Conservation (phyloP, 2,797 vertebrate genomes). For the Lateolabrax maculatus region DNA sequence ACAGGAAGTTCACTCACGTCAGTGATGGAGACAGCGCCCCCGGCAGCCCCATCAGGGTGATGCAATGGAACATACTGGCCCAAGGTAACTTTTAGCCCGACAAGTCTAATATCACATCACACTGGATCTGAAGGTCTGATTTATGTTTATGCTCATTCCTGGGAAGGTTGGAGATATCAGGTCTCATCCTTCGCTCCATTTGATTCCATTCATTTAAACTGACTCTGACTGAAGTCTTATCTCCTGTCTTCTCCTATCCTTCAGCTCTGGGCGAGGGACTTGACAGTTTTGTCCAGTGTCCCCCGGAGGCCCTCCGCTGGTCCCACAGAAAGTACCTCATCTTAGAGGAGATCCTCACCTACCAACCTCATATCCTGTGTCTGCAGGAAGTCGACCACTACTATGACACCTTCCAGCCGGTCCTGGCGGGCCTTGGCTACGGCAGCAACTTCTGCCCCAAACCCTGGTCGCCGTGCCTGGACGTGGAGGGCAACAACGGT, state of each 20-base stretch:
- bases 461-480: constrained; percentile 94
- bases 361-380: constrained; percentile 94
- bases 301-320: constrained; percentile 94
- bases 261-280: constrained; percentile 96
- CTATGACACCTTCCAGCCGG: constrained; percentile 94
- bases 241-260: constrained; percentile 39
- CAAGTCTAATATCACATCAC: neutral
- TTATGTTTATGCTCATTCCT: no score
- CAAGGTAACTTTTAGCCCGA: constrained; percentile 87
- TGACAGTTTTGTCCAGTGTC: constrained; percentile 95
- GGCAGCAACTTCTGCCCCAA: constrained; percentile 94
- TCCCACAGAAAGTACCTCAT: constrained; percentile 96
- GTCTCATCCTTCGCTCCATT: neutral
- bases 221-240: no score
- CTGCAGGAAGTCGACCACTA: constrained; percentile 99
- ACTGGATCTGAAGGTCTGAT: neutral
- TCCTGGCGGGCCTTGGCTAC: constrained; percentile 93
- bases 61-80: constrained; percentile 99
- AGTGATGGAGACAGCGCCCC: constrained; percentile 50
- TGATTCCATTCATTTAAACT: neutral
- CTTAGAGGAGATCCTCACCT: constrained; percentile 94
- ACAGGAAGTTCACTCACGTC: constrained; percentile 85
- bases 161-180: no score
- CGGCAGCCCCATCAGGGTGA: constrained; percentile 87
- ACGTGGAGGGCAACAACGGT: constrained; percentile 94